Base-by-base conservation (phyloP, 1,140 invertebrate genomes). In the Drosophila takahashii region DNA sequence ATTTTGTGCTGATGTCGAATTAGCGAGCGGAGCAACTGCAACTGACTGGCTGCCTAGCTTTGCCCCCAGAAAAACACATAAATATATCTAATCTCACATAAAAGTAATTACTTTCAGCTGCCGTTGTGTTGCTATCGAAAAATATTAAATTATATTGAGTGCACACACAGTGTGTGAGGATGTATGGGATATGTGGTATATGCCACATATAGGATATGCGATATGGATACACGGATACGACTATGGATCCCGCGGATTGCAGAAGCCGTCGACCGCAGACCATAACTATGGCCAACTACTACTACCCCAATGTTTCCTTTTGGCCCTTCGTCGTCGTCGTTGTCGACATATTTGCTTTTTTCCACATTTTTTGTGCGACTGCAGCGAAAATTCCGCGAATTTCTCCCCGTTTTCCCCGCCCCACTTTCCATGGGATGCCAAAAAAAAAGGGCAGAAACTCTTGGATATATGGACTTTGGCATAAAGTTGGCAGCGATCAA, bases 131-230 rank as follows among this genome's bases (percentile, higher is more conserved):
- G 84, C 79, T 87, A 87, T 87, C 83, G 83, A 83, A 79, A 87
- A 89, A 87, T 87, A 87, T 87, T 89, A 87, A 87, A 87, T 87
- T 87, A 87, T 87, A 89, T 87, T 87, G 84, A 87, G 84, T 79
- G 83, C 78, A 80, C 59, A 72, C 58, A 76, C 45, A 67, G n/a
- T n/a, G n/a, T n/a, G n/a, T 13, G 48, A n/a, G n/a, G n/a, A n/a
- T n/a, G 16, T 45, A 58, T 50, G 39, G 57, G 41, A 61, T 37
- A 58, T 11, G 18, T 34, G n/a, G 37, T n/a, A 58, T n/a, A 13
- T 27, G 9, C 27, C 6, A 29, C 7, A 47, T 11, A 41, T 45
- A 52, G 10, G 29, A 50, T 48, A 58, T 67, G 37, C 27, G 54
- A 59, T 29, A 54, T 60, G 36, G 52, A 45, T 57, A 64, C 27